phyloP scores from a whole-genome alignment of 2,888 invertebrate species.

The Parasteatoda lunata region DNA sequence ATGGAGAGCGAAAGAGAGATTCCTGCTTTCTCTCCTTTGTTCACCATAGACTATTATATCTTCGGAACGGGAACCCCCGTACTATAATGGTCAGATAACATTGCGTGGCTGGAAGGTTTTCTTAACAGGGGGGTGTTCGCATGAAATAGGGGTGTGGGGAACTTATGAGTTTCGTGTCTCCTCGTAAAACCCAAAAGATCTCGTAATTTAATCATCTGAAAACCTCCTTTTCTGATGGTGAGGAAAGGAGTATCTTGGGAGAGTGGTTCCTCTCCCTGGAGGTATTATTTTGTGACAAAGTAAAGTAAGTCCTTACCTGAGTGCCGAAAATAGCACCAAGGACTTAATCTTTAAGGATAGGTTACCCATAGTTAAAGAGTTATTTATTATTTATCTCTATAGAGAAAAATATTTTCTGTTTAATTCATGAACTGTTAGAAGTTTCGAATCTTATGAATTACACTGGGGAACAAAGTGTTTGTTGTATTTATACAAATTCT shows the following conservation, averaged over 20 bases:
- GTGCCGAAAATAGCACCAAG: too few species aligned
- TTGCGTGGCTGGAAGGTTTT: slow-evolving; percentile 40
- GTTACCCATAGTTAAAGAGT: too few species aligned
- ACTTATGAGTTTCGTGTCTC: slow-evolving; percentile 44
- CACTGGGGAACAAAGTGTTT: too few species aligned
- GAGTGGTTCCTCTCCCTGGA: background rate
- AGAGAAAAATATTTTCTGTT: too few species aligned
- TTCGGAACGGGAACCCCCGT: slow-evolving; percentile 44
- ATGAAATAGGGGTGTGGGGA: slow-evolving; percentile 31
- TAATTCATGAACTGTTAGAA: too few species aligned
- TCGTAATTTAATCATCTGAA: slow-evolving; percentile 69
- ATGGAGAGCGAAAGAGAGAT: slow-evolving; percentile 1
- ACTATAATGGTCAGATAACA: slow-evolving; percentile 67
- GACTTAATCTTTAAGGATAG: too few species aligned
- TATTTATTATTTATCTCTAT: too few species aligned
- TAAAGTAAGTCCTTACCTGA: slow-evolving; percentile 37
- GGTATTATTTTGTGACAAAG: slow-evolving; percentile 18
- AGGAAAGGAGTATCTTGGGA: slow-evolving; percentile 39
- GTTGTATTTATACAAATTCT: too few species aligned
- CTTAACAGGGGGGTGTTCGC: slow-evolving; percentile 44
- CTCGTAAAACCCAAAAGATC: slow-evolving; percentile 68
- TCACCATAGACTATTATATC: slow-evolving; percentile 68
- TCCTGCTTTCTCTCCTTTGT: slow-evolving; percentile 62
- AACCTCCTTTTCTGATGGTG: slow-evolving; percentile 51
- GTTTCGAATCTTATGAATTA: too few species aligned